phyloP scores from a whole-genome alignment of 2,113 vertebrate genomes.

The Lepisosteus osseus region DNA sequence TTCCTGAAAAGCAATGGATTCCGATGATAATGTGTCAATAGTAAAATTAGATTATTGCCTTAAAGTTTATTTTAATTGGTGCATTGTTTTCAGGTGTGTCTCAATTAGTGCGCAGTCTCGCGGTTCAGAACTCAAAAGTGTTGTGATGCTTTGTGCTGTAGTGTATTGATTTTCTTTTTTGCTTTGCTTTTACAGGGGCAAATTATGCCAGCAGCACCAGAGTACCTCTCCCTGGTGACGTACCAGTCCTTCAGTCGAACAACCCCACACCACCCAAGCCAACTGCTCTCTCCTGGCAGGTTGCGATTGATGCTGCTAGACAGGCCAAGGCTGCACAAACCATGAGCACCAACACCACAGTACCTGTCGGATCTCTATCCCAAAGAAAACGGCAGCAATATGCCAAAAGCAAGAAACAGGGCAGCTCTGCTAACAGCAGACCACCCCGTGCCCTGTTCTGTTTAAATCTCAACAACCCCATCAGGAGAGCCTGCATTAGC shows the following conservation, averaged over 20 bases:
- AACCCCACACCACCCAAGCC: conserved; percentile 74
- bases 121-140: too few species aligned
- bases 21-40: too few species aligned
- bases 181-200: conserved; percentile 68
- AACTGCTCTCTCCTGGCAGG: conserved; percentile 89
- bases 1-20: too few species aligned
- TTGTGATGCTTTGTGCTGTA: background rate
- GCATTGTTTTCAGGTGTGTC: too few species aligned
- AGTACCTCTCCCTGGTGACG: conserved; percentile 84
- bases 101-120: too few species aligned
- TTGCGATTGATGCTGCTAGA: conserved; percentile 91
- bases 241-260: conserved; percentile 84
- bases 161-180: conserved; percentile 9
- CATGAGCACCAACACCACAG: conserved; percentile 87
- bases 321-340: conserved; percentile 88
- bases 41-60: too few species aligned
- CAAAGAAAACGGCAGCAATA: conserved; percentile 99
- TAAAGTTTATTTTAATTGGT: too few species aligned
- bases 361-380: conserved; percentile 90
- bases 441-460: conserved; percentile 95
- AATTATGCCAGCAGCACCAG: conserved; percentile 97
- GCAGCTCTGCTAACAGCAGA: conserved; percentile 88
- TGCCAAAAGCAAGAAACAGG: conserved; percentile 98
- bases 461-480: conserved; percentile 95
- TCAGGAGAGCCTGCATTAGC: conserved; percentile 98